Percentiles rank a stretch among this genome's conserved stretches.
phyloP scores from a whole-genome alignment of 2,797 vertebrate genomes.

The Myotis planiceps region DNA sequence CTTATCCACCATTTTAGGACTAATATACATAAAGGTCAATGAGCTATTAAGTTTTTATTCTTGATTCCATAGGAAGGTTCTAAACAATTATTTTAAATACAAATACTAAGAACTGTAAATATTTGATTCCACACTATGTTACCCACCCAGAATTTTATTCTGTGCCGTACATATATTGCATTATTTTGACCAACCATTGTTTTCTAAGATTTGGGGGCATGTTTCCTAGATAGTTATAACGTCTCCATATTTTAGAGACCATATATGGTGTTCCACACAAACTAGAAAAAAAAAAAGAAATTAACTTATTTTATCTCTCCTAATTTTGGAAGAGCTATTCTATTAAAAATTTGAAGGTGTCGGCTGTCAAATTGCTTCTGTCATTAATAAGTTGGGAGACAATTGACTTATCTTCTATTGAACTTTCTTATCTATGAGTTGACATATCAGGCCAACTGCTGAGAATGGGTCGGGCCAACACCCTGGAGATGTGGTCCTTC shows the following conservation, averaged over 20 bases:
- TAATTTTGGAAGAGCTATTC: background rate
- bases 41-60: slow-evolving; percentile 60
- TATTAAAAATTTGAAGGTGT: background rate
- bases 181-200: background rate
- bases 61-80: slow-evolving; percentile 38
- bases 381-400: background rate
- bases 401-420: background rate
- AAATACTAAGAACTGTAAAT: slow-evolving; percentile 37
- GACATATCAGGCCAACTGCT: background rate
- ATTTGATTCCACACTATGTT: slow-evolving; percentile 59
- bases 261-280: background rate
- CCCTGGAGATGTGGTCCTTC: background rate
- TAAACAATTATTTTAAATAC: slow-evolving; percentile 47
- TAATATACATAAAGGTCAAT: slow-evolving; percentile 69
- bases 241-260: slow-evolving; percentile 15
- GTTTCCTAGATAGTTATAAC: background rate
- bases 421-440: background rate
- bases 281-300: background rate
- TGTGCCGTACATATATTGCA: background rate
- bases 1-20: slow-evolving; percentile 61
- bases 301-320: background rate
- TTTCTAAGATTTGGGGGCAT: slow-evolving; percentile 1
- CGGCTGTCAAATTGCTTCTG: background rate
- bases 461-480: background rate
- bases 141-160: slow-evolving; percentile 36